Evolutionary conservation across 1,140 invertebrate genomes (phyloP).

Genomic region (Globodera ellingtonae): DNA sequence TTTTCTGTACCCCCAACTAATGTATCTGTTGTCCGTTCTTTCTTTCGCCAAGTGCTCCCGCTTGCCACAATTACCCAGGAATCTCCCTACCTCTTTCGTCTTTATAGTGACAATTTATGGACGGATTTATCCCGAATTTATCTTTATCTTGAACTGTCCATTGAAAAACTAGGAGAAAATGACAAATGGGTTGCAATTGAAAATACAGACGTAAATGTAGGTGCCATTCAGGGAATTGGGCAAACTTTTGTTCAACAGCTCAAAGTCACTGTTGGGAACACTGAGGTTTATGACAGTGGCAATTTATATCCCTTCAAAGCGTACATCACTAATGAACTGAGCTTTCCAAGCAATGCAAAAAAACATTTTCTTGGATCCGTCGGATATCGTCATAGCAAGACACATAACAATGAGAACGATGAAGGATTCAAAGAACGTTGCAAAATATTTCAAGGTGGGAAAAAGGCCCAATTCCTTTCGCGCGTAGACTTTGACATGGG

Average conservation of each 20-base stretch:
- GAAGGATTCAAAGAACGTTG: conserved; percentile 8
- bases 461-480: conserved; percentile 26
- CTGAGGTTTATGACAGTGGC: conserved; percentile 20
- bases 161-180: conserved; percentile 13
- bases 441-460: conserved; percentile 10
- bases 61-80: conserved; percentile 18
- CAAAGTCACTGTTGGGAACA: conserved; percentile 22
- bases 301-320: background rate
- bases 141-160: conserved; percentile 6
- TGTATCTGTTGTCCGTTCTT: conserved; percentile 21
- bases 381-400: conserved; percentile 1
- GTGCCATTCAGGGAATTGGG: conserved; percentile 26
- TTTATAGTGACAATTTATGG: conserved; percentile 18
- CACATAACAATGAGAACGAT: conserved; percentile 8
- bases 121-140: conserved; percentile 30
- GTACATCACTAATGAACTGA: conserved; percentile 18
- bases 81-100: too few relatives aligned
- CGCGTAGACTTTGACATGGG: conserved; percentile 36
- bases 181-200: conserved; percentile 1
- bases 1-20: conserved; percentile 30
- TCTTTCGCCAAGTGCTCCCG: conserved; percentile 27
- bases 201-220: background rate
- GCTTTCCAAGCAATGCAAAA: conserved; percentile 20
- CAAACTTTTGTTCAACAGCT: conserved; percentile 31
- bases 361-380: conserved; percentile 5